Percentiles rank a stretch among this genome's conserved stretches.
phyloP scores from a whole-genome alignment of 2,888 invertebrate species.

The Ganaspis brasiliensis region DNA sequence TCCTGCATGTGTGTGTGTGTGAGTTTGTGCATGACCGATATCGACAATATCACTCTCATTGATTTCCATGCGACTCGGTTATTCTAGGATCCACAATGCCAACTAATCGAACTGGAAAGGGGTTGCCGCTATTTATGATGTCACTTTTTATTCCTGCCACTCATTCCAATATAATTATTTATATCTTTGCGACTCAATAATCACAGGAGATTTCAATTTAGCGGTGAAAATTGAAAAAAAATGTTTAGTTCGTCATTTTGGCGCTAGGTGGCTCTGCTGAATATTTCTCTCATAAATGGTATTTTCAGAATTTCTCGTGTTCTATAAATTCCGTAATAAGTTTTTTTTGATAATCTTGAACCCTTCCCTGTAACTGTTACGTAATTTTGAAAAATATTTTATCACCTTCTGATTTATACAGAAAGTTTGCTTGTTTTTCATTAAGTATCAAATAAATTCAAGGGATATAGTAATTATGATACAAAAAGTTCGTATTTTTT shows the following conservation, averaged over 20 bases:
- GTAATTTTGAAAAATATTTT: too few species aligned
- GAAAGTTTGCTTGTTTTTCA: too few species aligned
- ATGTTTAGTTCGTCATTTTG: background rate
- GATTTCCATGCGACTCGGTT: conserved; percentile 58
- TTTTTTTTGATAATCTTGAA: too few species aligned
- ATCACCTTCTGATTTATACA: too few species aligned
- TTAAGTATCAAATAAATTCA: too few species aligned
- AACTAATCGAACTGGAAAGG: conserved; percentile 19
- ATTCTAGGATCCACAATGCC: conserved; percentile 48
- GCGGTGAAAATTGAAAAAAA: background rate
- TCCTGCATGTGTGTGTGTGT: background rate
- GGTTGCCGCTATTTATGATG: conserved; percentile 2
- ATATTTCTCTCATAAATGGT: background rate
- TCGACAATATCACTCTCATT: conserved; percentile 61
- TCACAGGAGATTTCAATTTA: background rate
- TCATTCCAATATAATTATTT: conserved; percentile 7
- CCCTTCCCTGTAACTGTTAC: too few species aligned
- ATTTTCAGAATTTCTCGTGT: too few species aligned
- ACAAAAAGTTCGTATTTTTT: too few species aligned
- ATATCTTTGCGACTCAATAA: conserved; percentile 1
- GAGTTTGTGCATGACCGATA: conserved; percentile 53
- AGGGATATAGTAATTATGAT: too few species aligned
- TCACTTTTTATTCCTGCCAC: conserved; percentile 8
- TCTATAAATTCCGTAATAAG: too few species aligned
- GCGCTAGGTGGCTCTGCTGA: background rate